These are phyloP conservation scores for Himantopus leucocephalus DNA, from an alignment of 2,113 vertebrate genomes.

Conservation along the genomic window DNA sequence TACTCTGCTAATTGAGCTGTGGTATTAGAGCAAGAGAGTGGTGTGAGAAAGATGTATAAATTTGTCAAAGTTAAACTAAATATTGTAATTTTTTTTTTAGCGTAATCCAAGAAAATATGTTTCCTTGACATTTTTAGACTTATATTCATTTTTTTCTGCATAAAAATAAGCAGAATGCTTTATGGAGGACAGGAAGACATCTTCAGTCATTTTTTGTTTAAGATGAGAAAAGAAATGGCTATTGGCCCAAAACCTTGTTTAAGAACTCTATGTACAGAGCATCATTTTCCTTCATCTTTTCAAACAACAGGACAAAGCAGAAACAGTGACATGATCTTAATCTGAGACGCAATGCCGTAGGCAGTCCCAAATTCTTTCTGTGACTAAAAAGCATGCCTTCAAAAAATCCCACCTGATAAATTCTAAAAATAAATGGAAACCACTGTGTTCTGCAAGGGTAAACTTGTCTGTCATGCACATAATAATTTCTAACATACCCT, in stretches of 20 bases:
- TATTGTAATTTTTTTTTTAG: not conserved
- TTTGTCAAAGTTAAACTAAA: not conserved
- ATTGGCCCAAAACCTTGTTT: not conserved
- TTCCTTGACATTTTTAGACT: not conserved
- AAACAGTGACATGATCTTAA: not conserved
- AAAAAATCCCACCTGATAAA: not conserved
- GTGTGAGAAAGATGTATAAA: not conserved
- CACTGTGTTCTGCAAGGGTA: not conserved
- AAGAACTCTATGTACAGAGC: not conserved
- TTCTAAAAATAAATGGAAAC: not conserved
- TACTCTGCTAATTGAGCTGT: not conserved
- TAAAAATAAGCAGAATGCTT: slow-evolving; percentile 25
- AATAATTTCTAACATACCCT: not conserved
- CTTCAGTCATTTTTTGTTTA: slow-evolving; percentile 3
- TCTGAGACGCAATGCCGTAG: not conserved
- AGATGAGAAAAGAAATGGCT: not conserved
- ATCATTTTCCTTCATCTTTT: slow-evolving; percentile 23
- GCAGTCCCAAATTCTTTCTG: not conserved
- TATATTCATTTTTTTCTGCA: not conserved
- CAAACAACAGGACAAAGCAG: not conserved
- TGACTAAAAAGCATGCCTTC: not conserved
- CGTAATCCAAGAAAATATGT: not conserved
- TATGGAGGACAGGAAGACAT: not conserved
- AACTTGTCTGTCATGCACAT: not conserved
- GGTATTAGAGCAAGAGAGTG: not conserved